Conservation (phyloP, 2,113 vertebrate species). For the Dissostichus mawsoni region DNA sequence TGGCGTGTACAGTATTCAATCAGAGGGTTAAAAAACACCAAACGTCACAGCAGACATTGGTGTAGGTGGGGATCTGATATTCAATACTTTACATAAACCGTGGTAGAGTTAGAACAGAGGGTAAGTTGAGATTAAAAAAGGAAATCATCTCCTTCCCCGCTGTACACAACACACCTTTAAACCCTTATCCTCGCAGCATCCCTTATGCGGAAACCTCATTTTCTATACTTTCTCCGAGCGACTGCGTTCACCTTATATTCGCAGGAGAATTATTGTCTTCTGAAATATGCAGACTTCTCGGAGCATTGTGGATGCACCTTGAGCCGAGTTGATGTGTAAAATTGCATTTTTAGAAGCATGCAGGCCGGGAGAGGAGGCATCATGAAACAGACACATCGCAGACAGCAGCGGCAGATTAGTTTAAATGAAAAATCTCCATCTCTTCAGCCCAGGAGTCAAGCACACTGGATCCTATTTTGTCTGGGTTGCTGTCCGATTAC, state of each 20-base stretch:
- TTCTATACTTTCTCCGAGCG: conserved; percentile 38
- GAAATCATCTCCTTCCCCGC: conserved; percentile 54
- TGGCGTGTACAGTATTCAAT: not conserved
- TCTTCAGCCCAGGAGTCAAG: conserved; percentile 67
- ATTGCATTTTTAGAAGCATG: conserved; percentile 69
- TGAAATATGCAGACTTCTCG: conserved; percentile 68
- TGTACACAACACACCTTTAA: conserved; percentile 36
- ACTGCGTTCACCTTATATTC: conserved; percentile 46
- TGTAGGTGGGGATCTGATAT: conserved; percentile 5
- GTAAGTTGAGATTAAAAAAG: conserved; percentile 44
- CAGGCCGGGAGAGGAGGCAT: conserved; percentile 50
- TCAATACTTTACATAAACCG: conserved; percentile 2
- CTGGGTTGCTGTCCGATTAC: conserved; percentile 61
- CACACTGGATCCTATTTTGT: conserved; percentile 68
- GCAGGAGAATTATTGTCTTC: conserved; percentile 56
- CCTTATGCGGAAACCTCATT: conserved; percentile 56
- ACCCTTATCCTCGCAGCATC: conserved; percentile 34
- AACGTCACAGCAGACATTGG: conserved; percentile 7
- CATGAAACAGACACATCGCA: conserved; percentile 66
- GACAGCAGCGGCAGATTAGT: conserved; percentile 64
- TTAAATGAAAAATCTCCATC: conserved; percentile 72
- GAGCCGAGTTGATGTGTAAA: conserved; percentile 74
- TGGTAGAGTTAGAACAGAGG: conserved; percentile 29
- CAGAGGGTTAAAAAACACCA: not conserved
- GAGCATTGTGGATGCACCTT: conserved; percentile 68